phyloP scores from a whole-genome alignment of 1,140 invertebrate species.

The Achroia grisella region DNA sequence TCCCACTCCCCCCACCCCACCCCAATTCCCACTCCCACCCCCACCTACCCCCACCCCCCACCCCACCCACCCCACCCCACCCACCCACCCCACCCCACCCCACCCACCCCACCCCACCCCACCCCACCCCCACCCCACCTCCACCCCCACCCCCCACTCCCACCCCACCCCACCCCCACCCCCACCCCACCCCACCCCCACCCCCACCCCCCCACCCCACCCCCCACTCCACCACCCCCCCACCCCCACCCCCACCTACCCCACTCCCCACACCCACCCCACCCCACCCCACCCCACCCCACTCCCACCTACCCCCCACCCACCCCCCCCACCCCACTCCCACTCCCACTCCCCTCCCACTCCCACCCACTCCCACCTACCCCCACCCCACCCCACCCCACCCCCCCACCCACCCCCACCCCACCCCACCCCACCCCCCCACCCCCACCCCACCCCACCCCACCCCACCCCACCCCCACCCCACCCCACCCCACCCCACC shows the following conservation, averaged over 20 bases:
- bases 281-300: conserved; percentile 22
- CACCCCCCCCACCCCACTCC: no score
- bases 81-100: conserved; percentile 10
- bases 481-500: conserved; percentile 16
- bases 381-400: conserved; percentile 24
- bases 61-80: conserved; percentile 16
- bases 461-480: conserved; percentile 17
- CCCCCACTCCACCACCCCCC: conserved; percentile 18
- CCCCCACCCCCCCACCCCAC: conserved; percentile 4
- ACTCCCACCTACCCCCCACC: conserved; percentile 26
- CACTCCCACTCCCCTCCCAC: no score
- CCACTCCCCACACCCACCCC: conserved; percentile 23
- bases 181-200: conserved; percentile 7
- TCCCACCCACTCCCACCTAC: conserved; percentile 22
- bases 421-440: conserved; percentile 12
- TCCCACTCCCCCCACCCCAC: conserved; percentile 15
- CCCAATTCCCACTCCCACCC: no score
- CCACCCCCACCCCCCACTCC: conserved; percentile 3
- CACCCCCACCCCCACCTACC: conserved; percentile 26
- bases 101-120: conserved; percentile 20
- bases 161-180: conserved; percentile 5
- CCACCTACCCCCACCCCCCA: conserved; percentile 15
- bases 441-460: conserved; percentile 13
- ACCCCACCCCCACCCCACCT: conserved; percentile 19
- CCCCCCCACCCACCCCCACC: conserved; percentile 23